Base-by-base conservation (phyloP, 2,888 invertebrate genomes). In the Agriopis marginaria region DNA sequence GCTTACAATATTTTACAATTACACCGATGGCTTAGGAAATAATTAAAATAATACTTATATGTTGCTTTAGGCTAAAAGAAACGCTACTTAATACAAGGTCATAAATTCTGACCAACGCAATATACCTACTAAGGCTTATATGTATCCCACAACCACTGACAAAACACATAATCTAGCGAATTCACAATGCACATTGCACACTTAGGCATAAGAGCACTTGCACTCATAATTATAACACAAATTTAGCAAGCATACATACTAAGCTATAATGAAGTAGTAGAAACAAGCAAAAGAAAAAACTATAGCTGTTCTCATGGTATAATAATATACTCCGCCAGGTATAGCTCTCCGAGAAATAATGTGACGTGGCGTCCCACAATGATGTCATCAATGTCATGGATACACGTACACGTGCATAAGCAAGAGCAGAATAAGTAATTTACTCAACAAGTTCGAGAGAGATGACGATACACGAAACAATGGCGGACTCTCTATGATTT, bases 181-280 rank as follows among this genome's bases (percentile, higher is more conserved):
- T 67, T 56, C 55, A 73, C 76, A 53, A 54, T 63, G 66, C 73
- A 73, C 76, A 53, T 51, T 63, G 66, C 73, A 73, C 76, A 68
- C 66, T 68, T 55, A 23, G 45, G 32, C 23, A 3, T 45, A 68
- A 59, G 58, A 73, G 61, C 65, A 70, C 67, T 50, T 59, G 74
- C 73, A 76, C 72, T 62, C 42, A 10, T 10, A 42, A 7, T 60
- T 51, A 53, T 63, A 73, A 68, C 66, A 71, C 39, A 53, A 12
- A 64, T 59, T 59, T 58, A 51, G 54, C 63, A 61, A 73, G 53
- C 64, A 65, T 53, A 55, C 14, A 44, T 42, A 56, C 32, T 49
- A 47, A 61, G 44, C 32, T 40, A 42, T 11, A 49, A 50, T 12
- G 8, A 47, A 17, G 51, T 14, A 0, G 0, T 9, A 32, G 17